Percentiles rank a stretch among this genome's conserved stretches.
Conservation (phyloP, 2,888 invertebrate species). For the Nowickia ferox region DNA sequence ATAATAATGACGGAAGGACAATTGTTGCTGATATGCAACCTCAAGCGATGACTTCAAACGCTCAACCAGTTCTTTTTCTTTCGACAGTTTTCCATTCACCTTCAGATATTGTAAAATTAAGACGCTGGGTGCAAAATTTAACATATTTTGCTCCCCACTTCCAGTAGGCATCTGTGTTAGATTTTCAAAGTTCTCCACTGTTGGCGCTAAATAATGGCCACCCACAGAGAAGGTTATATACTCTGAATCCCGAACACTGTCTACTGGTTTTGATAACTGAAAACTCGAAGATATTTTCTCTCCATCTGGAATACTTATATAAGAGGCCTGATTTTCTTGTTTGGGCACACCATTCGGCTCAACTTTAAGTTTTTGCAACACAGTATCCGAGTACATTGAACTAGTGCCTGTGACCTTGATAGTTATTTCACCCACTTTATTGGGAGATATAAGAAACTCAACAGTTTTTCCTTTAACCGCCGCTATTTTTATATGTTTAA, state of each 20-base stretch:
- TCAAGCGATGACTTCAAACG: slow-evolving; percentile 83
- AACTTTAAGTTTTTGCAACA: slow-evolving; percentile 86
- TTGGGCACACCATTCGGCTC: slow-evolving; percentile 89
- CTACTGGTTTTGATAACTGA: slow-evolving; percentile 86
- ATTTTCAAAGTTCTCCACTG: slow-evolving; percentile 87
- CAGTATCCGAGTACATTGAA: slow-evolving; percentile 83
- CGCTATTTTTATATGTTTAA: slow-evolving; percentile 85
- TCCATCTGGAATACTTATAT: slow-evolving; percentile 30
- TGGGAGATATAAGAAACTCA: slow-evolving; percentile 89
- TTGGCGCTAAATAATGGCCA: slow-evolving; percentile 84
- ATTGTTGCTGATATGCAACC: slow-evolving; percentile 89
- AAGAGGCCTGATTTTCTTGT: slow-evolving; percentile 20
- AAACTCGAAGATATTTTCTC: slow-evolving; percentile 16
- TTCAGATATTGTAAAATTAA: slow-evolving; percentile 93
- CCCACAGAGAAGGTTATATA: slow-evolving; percentile 84
- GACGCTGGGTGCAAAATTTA: slow-evolving; percentile 95
- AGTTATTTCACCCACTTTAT: slow-evolving; percentile 87
- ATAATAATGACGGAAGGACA: slow-evolving; percentile 88
- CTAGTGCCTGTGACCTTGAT: slow-evolving; percentile 87
- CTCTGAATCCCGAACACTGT: slow-evolving; percentile 85
- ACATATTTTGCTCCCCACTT: slow-evolving; percentile 96
- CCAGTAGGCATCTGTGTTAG: slow-evolving; percentile 92
- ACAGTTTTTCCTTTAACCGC: slow-evolving; percentile 86
- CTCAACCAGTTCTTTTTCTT: slow-evolving; percentile 70
- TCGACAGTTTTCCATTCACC: slow-evolving; percentile 75